Conservation (phyloP, 1,140 invertebrate genomes). For the Oryctes rhinoceros region DNA sequence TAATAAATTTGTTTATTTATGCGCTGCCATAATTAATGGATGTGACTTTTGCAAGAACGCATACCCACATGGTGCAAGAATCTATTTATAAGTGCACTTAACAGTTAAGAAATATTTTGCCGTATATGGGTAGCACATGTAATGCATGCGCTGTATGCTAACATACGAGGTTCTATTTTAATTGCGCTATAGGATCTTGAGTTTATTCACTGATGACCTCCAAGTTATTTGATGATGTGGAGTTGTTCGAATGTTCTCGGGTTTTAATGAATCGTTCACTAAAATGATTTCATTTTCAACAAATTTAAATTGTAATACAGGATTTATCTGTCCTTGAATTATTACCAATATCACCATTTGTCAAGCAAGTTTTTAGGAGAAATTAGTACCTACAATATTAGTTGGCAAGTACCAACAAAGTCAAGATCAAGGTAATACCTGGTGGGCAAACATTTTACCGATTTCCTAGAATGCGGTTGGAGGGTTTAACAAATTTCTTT, state of each 20-base stretch:
- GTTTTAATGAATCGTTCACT: background rate
- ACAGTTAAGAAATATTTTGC: slow-evolving; percentile 1
- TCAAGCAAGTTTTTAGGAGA: too few species aligned
- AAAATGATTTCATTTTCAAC: background rate
- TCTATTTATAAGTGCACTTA: slow-evolving; percentile 15
- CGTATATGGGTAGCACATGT: background rate
- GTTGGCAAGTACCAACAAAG: too few species aligned
- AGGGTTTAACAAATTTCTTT: too few species aligned
- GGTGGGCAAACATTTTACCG: too few species aligned
- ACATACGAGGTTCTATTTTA: background rate
- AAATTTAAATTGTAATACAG: too few species aligned
- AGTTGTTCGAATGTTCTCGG: background rate
- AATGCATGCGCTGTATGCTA: background rate
- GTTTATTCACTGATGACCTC: slow-evolving; percentile 1
- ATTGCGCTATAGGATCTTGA: background rate
- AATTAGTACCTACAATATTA: too few species aligned
- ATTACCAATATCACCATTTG: too few species aligned
- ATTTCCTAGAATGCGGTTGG: too few species aligned
- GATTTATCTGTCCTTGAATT: too few species aligned
- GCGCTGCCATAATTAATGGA: background rate
- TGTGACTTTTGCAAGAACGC: background rate
- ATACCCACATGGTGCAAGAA: slow-evolving; percentile 13
- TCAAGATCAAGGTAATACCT: too few species aligned
- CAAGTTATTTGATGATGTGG: background rate
- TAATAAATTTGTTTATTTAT: slow-evolving; percentile 16